Evolutionary conservation across 2,888 invertebrate genomes (phyloP), one percentile per base, ranked within the genome.

Genomic region (Drosophila birchii): DNA sequence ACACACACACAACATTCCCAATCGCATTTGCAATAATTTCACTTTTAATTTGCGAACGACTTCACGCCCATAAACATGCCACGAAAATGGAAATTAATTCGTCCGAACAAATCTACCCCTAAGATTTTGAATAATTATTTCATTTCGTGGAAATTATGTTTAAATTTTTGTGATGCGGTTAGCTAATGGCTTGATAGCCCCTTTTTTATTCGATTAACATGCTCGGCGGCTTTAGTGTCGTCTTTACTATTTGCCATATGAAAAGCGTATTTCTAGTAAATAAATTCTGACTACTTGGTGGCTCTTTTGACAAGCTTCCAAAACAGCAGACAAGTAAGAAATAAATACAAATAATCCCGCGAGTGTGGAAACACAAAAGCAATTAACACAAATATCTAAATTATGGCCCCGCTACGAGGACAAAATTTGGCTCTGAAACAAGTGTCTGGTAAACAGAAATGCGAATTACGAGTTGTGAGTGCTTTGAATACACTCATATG

Each of bases 301-400:
- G 36, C 36, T 29, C 53, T 71, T 66, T 76, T 76, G 73, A 72
- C 62, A 76, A 71, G 77, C 60, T 73, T 67, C 76, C 77, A 77
- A 76, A 70, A 34, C 12, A 23, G 16, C 51, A 11, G 39, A 57
- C 41, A 57, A 38, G 20, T 12, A 20, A 45, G 16, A 71, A 16
- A 51, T 49, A 51, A 53, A 43, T 38, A 75, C 41, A 14, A 26
- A 55, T 71, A 70, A 70, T 60, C 71, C 43, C n/a, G 49, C 54
- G 20, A 49, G 63, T 73, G 69, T 58, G 61, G 60, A 69, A 75
- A 29, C 53, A 32, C 44, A 61, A 66, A 77, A 77, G 68, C 77
- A 77, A 77, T 77, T 77, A 78, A 77, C 78, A 74, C 74, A 58
- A 34, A 64, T 63, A 63, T 43, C 56, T 14, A 38, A 56, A 62